Percentiles rank a stretch among this genome's conserved stretches.
phyloP scores from a whole-genome alignment of 2,797 vertebrate species.

The Uromys caudimaculatus region DNA sequence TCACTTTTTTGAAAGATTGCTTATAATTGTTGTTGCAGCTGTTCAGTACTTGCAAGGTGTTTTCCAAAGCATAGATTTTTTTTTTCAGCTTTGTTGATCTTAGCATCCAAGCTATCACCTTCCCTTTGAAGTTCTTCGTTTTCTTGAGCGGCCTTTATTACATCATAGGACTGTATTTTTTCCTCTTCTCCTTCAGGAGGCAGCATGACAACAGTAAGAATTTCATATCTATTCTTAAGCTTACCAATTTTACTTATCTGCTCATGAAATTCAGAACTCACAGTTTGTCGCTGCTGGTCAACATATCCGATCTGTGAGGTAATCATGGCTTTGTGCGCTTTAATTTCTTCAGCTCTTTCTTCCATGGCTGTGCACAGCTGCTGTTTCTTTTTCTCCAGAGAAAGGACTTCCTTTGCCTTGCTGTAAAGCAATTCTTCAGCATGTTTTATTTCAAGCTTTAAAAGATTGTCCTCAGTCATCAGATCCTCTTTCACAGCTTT shows the following conservation, averaged over 20 bases:
- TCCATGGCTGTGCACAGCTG: constrained; percentile 90
- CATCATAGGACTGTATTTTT: too few species aligned
- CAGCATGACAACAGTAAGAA: too few species aligned
- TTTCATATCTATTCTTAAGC: too few species aligned
- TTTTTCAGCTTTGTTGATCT: constrained; percentile 92
- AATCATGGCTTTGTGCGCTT: constrained; percentile 90
- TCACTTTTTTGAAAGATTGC: constrained; percentile 89
- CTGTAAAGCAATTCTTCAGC: constrained; percentile 89
- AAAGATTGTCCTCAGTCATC: constrained; percentile 93
- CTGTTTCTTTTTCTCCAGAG: constrained; percentile 92
- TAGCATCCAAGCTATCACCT: constrained; percentile 91
- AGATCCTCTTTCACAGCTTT: constrained; percentile 91
- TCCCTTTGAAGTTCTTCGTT: constrained; percentile 93
- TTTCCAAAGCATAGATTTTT: constrained; percentile 94
- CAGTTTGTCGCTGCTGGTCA: constrained; percentile 93
- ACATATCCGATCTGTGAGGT: constrained; percentile 90
- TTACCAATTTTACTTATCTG: too few species aligned
- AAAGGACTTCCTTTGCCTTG: constrained; percentile 91
- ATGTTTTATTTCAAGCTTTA: constrained; percentile 92
- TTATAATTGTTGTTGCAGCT: constrained; percentile 90
- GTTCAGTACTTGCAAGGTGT: constrained; percentile 91
- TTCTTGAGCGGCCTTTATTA: constrained; percentile 92
- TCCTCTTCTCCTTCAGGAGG: too few species aligned
- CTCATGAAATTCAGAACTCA: constrained; percentile 82
- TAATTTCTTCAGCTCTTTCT: constrained; percentile 93